These are phyloP conservation scores for Phoeniculus purpureus DNA, from an alignment of 2,797 vertebrate genomes.

Conservation along the genomic window DNA sequence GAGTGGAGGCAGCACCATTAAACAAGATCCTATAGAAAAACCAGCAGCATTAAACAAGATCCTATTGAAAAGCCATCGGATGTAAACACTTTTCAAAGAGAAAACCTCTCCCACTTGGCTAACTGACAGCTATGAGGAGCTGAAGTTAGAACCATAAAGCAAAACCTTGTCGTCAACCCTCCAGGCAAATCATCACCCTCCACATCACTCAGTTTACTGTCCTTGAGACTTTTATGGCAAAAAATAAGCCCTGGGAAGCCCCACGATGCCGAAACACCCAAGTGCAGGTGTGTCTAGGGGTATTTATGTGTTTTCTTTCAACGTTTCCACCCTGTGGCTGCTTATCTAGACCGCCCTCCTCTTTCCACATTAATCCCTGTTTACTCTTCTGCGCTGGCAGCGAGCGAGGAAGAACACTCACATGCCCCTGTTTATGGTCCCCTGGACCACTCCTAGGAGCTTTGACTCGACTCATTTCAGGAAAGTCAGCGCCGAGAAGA, in stretches of 20 bases:
- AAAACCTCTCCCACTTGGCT: neutral
- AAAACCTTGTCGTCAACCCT: slow-evolving; percentile 10
- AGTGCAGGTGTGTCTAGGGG: slow-evolving; percentile 15
- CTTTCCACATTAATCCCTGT: neutral
- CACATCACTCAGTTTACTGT: slow-evolving; percentile 20
- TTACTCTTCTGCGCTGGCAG: neutral
- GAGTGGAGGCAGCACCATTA: neutral
- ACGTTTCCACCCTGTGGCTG: slow-evolving; percentile 16
- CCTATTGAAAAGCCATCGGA: neutral
- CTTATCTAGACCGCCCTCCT: slow-evolving; percentile 26
- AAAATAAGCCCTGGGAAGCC: slow-evolving; percentile 25
- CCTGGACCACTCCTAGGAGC: slow-evolving; percentile 26
- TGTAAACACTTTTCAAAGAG: neutral
- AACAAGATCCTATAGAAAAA: neutral
- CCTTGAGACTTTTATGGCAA: slow-evolving; percentile 15
- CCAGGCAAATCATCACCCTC: slow-evolving; percentile 33
- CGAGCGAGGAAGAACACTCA: neutral
- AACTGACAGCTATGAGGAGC: neutral
- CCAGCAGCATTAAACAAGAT: neutral
- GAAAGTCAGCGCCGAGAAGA: slow-evolving; percentile 32
- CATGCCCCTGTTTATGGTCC: neutral
- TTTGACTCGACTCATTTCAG: slow-evolving; percentile 55
- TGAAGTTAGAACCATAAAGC: neutral
- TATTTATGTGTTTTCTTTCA: slow-evolving; percentile 30
- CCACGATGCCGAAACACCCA: slow-evolving; percentile 22